These are phyloP conservation scores for Sipha maydis DNA, from an alignment of 2,888 invertebrate genomes.

Conservation along the genomic window DNA sequence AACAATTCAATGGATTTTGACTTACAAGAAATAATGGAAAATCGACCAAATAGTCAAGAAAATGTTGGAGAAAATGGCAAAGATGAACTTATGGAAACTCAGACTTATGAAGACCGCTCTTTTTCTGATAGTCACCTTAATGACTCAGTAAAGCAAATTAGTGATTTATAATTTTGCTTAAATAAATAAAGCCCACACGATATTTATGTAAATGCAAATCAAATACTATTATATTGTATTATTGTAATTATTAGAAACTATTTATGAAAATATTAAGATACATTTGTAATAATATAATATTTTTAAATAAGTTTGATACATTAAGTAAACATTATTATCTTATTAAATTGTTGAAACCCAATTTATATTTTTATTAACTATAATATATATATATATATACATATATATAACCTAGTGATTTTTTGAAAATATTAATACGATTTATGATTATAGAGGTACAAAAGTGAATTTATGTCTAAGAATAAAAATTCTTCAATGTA, in stretches of 20 bases:
- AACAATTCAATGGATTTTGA: slow-evolving; percentile 40
- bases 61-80: background rate
- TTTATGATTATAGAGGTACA: no score
- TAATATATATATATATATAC: no score
- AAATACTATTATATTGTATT: background rate
- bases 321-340: no score
- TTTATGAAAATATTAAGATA: no score
- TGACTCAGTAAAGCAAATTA: slow-evolving; percentile 23
- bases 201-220: background rate
- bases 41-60: slow-evolving; percentile 18
- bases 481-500: no score
- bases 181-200: background rate
- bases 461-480: no score
- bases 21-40: slow-evolving; percentile 29
- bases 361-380: background rate
- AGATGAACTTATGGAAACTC: slow-evolving; percentile 22
- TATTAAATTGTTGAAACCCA: background rate
- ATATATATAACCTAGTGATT: no score
- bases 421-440: no score
- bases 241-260: background rate
- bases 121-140: slow-evolving; percentile 7
- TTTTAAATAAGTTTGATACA: background rate
- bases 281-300: background rate
- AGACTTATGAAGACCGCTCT: background rate
- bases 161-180: slow-evolving; percentile 8